Evolutionary conservation across 2,797 vertebrate species (phyloP).

Genomic region (Lagodon rhomboides): DNA sequence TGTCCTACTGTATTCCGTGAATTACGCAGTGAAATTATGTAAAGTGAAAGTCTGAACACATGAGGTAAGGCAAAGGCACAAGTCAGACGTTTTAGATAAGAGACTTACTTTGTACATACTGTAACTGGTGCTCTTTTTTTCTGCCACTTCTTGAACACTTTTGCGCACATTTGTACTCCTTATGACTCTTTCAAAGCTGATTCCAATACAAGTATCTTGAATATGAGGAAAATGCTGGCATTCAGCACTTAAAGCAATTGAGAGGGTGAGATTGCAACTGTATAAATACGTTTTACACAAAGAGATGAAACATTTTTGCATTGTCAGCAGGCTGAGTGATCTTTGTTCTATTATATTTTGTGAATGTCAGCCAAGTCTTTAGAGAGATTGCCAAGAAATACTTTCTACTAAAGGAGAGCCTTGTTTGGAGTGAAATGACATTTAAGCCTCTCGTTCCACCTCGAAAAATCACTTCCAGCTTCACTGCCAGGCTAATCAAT

Average conservation of each 20-base stretch:
- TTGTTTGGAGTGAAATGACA: constrained; percentile 33
- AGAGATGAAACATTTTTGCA: not conserved
- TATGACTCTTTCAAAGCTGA: not conserved
- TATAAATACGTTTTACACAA: not conserved
- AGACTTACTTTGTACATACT: not conserved
- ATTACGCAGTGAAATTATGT: constrained; percentile 8
- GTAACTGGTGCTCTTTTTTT: not conserved
- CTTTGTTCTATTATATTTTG: constrained; percentile 2
- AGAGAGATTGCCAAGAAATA: not conserved
- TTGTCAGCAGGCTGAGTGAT: constrained; percentile 1
- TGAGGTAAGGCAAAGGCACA: too few relatives aligned
- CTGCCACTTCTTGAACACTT: not conserved
- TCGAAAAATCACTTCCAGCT: constrained; percentile 3
- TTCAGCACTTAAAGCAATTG: constrained; percentile 13
- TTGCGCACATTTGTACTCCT: too few relatives aligned
- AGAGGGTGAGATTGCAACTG: not conserved
- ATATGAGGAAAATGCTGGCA: not conserved
- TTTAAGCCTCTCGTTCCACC: constrained; percentile 15
- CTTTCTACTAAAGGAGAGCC: constrained; percentile 1
- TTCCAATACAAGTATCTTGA: not conserved
- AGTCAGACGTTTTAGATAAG: not conserved
- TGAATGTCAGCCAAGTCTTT: constrained; percentile 34
- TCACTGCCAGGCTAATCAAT: not conserved
- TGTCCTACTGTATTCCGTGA: not conserved
- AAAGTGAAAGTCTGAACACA: not conserved